Evolutionary conservation across 2,797 vertebrate genomes (phyloP), one percentile per base, ranked within the genome.

Genomic region (Tenualosa ilisha): DNA sequence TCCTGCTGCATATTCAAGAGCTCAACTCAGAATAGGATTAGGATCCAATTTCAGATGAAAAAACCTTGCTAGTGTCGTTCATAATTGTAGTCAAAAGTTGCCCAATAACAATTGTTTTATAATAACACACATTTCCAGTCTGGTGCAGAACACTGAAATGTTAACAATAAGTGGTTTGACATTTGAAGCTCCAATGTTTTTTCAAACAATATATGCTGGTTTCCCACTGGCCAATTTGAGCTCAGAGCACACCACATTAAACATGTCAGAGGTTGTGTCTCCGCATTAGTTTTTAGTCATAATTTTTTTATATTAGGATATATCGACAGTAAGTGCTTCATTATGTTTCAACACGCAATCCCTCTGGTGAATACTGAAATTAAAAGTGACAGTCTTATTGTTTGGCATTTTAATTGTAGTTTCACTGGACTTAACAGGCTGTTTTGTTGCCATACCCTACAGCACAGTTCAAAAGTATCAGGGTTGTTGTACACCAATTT

Each of bases 51-150:
- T 79, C 72, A 79, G 40, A 79, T 79, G 4, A 22, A 79, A 79
- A 79, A 79, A 79, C 5, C 6, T 40, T 43, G 15, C 72, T 20
- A 46, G 72, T 79, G 72, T 79, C 40, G 40, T 40, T 79, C 37
- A 79, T 46, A 79, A 79, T 79, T 79, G 46, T 46, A 79, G 72
- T 79, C 72, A 79, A 79, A 79, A 79, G 72, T 79, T 79, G 43
- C 72, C 72, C 37, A 43, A 43, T 79, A 43, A 46, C 15, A 43
- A 40, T 43, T 79, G 72, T 79, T 79, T 79, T 79, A 79, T 79
- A 79, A 79, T 79, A 79, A 20, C 72, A 79, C 15, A 40, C 37
- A 43, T 79, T 79, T 79, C 40, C 72, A 37, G 72, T 22, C 6
- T 17, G 72, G 72, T 22, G 46, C 72, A 79, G 40, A 79, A 40